phyloP scores from a whole-genome alignment of 2,888 invertebrate genomes.

The Julus scanicus region DNA sequence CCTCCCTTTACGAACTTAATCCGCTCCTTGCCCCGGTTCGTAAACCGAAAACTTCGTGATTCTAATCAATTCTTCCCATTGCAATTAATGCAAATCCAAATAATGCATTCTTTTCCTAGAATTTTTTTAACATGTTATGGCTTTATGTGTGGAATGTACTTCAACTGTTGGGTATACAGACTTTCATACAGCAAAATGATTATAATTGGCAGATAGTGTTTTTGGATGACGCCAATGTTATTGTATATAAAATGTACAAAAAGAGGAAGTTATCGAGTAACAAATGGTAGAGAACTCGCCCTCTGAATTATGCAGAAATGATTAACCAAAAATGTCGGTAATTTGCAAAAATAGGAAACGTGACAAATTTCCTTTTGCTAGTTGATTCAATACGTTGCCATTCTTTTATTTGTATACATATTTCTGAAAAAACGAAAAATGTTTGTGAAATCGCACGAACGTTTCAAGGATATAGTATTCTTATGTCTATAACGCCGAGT shows the following conservation, averaged over 20 bases:
- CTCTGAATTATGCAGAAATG: background rate
- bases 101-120: too few species aligned
- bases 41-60: too few species aligned
- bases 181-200: background rate
- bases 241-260: background rate
- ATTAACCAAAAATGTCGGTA: conserved; percentile 24
- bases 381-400: background rate
- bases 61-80: too few species aligned
- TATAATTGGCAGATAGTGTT: background rate
- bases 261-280: background rate
- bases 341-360: conserved; percentile 28
- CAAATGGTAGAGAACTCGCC: background rate
- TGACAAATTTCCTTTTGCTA: background rate
- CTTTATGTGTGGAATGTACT: background rate
- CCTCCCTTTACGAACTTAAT: too few species aligned
- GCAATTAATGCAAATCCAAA: too few species aligned
- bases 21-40: too few species aligned
- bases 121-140: too few species aligned
- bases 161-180: background rate
- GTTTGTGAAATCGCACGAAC: background rate
- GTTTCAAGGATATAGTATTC: background rate
- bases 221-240: background rate
- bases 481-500: background rate
- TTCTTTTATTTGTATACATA: background rate
- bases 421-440: background rate